A percentile compares a stretch with the other conserved stretches of the same genome.
phyloP scores from a whole-genome alignment of 2,113 vertebrate genomes.

The Loxodonta africana region DNA sequence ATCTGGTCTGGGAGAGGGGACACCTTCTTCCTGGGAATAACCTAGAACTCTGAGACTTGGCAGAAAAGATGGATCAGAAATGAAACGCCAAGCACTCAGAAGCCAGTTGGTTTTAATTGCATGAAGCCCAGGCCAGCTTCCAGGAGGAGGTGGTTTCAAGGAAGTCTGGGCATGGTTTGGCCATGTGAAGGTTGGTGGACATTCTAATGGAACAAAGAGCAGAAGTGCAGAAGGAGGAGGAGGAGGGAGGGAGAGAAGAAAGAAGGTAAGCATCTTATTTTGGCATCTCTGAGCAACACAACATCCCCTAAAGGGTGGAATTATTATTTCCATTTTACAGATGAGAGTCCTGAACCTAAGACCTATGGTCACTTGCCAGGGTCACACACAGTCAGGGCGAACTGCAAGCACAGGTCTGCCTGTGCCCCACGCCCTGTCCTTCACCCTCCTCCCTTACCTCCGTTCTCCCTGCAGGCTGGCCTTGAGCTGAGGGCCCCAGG shows the following conservation, averaged over 20 bases:
- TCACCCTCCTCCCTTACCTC: background rate
- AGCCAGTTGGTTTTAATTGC: background rate
- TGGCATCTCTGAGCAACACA: background rate
- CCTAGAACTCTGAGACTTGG: background rate
- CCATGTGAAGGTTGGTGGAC: background rate
- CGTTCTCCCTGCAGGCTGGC: no score
- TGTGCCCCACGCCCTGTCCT: background rate
- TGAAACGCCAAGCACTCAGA: background rate
- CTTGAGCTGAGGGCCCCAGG: background rate
- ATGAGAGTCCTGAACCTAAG: background rate
- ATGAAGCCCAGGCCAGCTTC: background rate
- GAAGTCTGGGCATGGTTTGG: background rate
- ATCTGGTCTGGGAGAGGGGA: background rate
- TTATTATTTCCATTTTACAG: background rate
- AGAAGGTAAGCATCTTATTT: rapidly evolving
- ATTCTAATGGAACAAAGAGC: background rate
- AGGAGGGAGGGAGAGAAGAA: background rate
- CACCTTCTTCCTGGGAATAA: background rate
- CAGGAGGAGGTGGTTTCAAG: background rate
- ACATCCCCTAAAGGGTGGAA: background rate
- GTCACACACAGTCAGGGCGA: background rate
- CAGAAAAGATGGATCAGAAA: background rate
- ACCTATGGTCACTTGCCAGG: background rate
- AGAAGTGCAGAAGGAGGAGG: background rate
- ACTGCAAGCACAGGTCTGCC: background rate